A percentile compares a stretch with the other conserved stretches of the same genome.
Evolutionary conservation across 2,113 vertebrate species (phyloP).

Genomic region (Mellivora capensis): DNA sequence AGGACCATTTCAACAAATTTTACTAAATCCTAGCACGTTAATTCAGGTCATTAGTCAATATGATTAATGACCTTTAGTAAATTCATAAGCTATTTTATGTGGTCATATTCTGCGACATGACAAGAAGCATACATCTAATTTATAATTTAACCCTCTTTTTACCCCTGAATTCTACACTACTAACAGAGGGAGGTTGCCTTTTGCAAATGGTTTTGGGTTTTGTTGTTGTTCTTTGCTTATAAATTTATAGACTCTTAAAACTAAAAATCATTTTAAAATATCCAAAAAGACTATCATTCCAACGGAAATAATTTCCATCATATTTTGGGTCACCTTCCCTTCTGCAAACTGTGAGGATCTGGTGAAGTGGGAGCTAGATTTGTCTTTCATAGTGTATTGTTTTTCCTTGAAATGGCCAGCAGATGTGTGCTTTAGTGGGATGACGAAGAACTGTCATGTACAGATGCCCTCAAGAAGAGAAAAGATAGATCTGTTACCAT

Average conservation of each 20-base stretch:
- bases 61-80: conserved; percentile 17
- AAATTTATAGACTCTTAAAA: not conserved
- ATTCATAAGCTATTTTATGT: not conserved
- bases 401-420: not conserved
- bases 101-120: not conserved
- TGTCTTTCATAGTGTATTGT: not conserved
- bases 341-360: not conserved
- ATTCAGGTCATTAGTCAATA: not conserved
- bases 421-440: not conserved
- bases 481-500: not conserved
- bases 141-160: not conserved
- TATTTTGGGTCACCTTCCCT: not conserved
- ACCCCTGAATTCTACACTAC: not conserved
- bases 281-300: not conserved
- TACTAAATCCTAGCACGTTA: not conserved
- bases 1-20: not conserved
- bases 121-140: not conserved
- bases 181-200: not conserved
- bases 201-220: not conserved
- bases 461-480: not conserved
- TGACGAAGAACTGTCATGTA: not conserved
- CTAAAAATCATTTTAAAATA: not conserved
- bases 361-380: not conserved
- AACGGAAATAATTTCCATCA: not conserved
- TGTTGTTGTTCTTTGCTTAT: not conserved